phyloP scores from a whole-genome alignment of 2,888 invertebrate species.

The Agriopis leucophaearia region DNA sequence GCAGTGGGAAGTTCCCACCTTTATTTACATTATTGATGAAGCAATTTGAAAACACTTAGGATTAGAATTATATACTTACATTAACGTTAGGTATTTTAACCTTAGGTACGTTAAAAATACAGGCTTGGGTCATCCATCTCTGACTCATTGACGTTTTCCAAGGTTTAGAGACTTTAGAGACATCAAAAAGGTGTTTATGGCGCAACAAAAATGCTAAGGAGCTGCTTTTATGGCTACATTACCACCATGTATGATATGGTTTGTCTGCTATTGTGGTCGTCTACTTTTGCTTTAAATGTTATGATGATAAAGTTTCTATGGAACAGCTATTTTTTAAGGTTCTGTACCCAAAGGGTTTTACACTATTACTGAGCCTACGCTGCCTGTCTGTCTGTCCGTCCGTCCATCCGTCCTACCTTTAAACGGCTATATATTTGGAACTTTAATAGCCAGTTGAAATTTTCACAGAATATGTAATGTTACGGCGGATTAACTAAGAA shows the following conservation, averaged over 20 bases:
- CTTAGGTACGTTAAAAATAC: constrained; percentile 21
- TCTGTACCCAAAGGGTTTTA: too few species aligned
- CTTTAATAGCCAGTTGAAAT: too few species aligned
- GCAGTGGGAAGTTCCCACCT: background rate
- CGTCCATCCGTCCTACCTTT: too few species aligned
- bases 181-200: constrained; percentile 43
- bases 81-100: background rate
- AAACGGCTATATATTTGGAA: too few species aligned
- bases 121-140: constrained; percentile 31
- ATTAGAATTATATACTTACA: constrained; percentile 17
- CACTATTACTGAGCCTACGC: too few species aligned
- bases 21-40: constrained; percentile 27
- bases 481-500: too few species aligned
- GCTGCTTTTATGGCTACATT: constrained; percentile 35
- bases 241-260: constrained; percentile 22
- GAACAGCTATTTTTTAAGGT: too few species aligned
- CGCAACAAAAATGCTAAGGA: constrained; percentile 36
- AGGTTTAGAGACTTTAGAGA: constrained; percentile 37
- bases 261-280: constrained; percentile 10
- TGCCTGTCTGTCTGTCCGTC: too few species aligned
- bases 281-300: constrained; percentile 7
- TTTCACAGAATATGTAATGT: too few species aligned
- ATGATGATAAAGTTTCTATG: background rate
- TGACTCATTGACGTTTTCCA: constrained; percentile 38
- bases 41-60: constrained; percentile 23